Conservation (phyloP, 92 coral and sea anemone genomes). For the Palythoa caribaeorum region DNA sequence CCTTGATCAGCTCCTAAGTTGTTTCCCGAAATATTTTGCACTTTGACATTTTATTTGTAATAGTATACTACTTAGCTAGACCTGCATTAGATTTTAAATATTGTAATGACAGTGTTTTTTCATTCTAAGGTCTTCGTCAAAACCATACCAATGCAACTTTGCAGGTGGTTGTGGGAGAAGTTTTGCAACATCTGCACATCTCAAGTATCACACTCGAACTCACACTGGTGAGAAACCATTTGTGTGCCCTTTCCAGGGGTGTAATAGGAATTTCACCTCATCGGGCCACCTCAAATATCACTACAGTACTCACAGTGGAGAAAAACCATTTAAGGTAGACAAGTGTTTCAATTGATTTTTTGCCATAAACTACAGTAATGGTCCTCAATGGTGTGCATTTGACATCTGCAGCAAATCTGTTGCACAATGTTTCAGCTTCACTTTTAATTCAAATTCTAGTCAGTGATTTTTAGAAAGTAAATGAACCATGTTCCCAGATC, state of each 20-base stretch:
- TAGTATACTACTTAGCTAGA: background rate
- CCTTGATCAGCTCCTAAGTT: no score
- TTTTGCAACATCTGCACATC: constrained; percentile 70
- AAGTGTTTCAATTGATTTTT: background rate
- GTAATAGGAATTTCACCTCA: constrained; percentile 83
- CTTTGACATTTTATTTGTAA: no score
- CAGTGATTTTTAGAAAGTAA: no score
- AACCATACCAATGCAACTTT: constrained; percentile 66
- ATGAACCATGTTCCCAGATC: no score
- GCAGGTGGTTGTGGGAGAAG: constrained; percentile 72
- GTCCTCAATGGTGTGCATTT: background rate
- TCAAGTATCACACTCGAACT: constrained; percentile 70
- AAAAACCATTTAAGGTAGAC: constrained; percentile 72
- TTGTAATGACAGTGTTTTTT: background rate
- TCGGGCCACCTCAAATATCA: constrained; percentile 91
- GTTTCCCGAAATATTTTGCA: no score
- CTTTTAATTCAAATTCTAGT: no score
- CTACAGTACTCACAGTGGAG: constrained; percentile 88
- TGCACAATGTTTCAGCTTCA: no score
- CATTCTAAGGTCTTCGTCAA: constrained; percentile 57
- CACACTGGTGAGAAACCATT: constrained; percentile 86
- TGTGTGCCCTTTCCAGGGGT: constrained; percentile 78
- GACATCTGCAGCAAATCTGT: no score
- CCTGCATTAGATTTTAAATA: background rate
- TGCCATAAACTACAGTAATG: background rate